Conservation (phyloP, 2,888 invertebrate genomes). For the Megalurothrips usitatus region DNA sequence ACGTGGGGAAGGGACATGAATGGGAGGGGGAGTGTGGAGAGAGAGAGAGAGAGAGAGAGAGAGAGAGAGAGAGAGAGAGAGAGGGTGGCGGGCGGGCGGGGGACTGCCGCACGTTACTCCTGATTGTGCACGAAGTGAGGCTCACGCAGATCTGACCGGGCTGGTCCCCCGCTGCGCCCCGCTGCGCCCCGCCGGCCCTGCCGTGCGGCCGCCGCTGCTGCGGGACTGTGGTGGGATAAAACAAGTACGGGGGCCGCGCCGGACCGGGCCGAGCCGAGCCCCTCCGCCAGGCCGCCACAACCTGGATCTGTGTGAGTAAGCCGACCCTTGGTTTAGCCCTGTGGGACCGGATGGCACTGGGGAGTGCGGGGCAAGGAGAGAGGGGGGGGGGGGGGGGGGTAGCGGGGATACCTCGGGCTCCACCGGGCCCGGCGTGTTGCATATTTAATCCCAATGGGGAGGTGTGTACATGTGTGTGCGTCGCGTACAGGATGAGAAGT, state of each 20-base stretch:
- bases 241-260: no score
- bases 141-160: neutral
- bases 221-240: neutral
- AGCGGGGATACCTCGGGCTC: neutral
- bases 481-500: neutral
- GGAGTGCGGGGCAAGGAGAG: neutral
- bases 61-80: no score
- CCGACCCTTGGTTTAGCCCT: neutral
- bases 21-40: no score
- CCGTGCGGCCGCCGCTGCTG: neutral
- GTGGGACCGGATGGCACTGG: neutral
- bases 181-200: neutral
- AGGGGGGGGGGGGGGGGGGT: neutral
- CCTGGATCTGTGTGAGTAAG: constrained; percentile 24
- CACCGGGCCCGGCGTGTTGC: neutral
- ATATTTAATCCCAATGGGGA: constrained; percentile 18
- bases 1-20: no score
- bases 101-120: neutral
- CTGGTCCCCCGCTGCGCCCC: neutral
- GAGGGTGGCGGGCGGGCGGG: no score
- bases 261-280: no score
- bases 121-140: neutral
- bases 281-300: neutral
- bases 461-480: constrained; percentile 23
- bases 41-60: no score